Conservation (phyloP, 2,797 vertebrate genomes). For the Tamandua tetradactyla region DNA sequence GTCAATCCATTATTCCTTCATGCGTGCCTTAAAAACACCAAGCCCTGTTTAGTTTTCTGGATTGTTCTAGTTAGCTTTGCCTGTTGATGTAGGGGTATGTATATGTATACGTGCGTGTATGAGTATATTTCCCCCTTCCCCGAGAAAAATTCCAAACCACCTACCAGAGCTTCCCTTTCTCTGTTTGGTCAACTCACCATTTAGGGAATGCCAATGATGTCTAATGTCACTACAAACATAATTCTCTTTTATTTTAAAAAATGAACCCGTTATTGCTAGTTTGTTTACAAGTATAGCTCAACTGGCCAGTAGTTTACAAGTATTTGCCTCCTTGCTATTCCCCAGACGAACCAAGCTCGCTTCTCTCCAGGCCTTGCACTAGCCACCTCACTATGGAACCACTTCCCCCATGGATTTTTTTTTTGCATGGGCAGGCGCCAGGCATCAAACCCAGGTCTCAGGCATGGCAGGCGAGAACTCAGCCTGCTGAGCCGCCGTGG, state of each 20-base stretch:
- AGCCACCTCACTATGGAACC: too few species aligned
- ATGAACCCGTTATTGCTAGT: neutral
- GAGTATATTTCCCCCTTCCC: neutral
- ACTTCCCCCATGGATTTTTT: neutral
- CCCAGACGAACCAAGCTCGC: rapidly evolving
- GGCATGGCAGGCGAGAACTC: too few species aligned
- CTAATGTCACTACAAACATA: neutral
- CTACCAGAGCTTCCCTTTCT: neutral
- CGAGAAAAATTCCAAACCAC: neutral
- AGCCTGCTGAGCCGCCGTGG: too few species aligned
- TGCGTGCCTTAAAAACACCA: neutral
- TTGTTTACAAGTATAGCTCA: neutral
- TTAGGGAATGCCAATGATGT: neutral
- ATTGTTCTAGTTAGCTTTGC: neutral
- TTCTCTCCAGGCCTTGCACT: neutral
- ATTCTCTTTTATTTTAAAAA: neutral
- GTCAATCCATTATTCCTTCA: neutral
- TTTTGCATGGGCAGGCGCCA: too few species aligned
- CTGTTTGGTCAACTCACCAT: neutral
- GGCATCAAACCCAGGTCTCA: too few species aligned
- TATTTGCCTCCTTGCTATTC: neutral
- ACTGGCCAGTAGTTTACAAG: neutral
- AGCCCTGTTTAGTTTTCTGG: neutral
- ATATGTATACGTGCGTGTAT: neutral
- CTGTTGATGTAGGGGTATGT: neutral